Evolutionary conservation across 2,113 vertebrate genomes (phyloP), one percentile per base, ranked within the genome.

Genomic region (Anarhynchus alexandrinus): DNA sequence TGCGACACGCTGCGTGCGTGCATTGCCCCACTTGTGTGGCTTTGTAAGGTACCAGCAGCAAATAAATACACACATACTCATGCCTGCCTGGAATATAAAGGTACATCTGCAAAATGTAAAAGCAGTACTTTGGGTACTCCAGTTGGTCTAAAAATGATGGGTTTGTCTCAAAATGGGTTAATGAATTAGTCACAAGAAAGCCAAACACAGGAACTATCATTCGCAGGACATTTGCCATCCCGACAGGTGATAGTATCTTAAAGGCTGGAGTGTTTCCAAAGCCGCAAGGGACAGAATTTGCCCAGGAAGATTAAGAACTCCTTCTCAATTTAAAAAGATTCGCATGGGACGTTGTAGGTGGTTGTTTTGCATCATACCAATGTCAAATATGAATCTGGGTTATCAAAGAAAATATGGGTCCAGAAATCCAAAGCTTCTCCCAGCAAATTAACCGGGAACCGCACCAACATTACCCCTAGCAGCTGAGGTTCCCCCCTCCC

Each of bases 1-100:
- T 51, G 55, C 9, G 40, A 54, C 26, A 2, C 0, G 9, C 76
- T 36, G 30, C 26, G 1, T 1, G 9, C 49, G 16, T 2, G 3
- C 25, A 4, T 11, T 15, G 34, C 54, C 36, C 32, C n/a, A 7
- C 30, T 5, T 23, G 36, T 18, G 6, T 2, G 36, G 57, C 70
- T 70, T 29, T 12, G 70, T 20, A 18, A 87, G 32, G 36, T 45
- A 25, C 0, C 1, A 34, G 12, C 25, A 71, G 71, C 79, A 83
- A 66, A 49, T 26, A 74, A 22, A 59, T 22, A 45, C 38, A n/a
- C 36, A 43, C 2, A 3, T 38, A 38, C 29, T 52, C 42, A 45
- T 1, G 1, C 34, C 22, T 15, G 27, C 36, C 36, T 38, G 29
- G 32, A 52, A 82, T 21, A 58, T 11, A 58, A 66, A 45, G 59